A percentile compares a stretch with the other conserved stretches of the same genome.
Evolutionary conservation across 1,140 invertebrate genomes (phyloP).

Genomic region (Procambarus clarkii): DNA sequence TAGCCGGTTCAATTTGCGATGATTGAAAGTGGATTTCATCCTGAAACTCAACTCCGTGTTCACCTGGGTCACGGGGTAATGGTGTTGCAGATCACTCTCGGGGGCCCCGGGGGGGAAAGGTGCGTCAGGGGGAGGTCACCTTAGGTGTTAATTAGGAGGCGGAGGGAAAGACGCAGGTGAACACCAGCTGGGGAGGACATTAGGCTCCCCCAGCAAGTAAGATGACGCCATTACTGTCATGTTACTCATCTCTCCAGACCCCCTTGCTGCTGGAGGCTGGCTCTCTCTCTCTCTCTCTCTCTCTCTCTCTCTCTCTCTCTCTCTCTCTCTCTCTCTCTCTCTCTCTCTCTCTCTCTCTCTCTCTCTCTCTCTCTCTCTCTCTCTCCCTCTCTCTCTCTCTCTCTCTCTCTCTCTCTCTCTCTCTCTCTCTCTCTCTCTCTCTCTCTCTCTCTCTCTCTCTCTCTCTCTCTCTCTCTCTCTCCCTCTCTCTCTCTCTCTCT

Average conservation of each 20-base stretch:
- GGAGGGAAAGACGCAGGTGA: background rate
- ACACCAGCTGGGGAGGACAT: background rate
- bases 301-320: background rate
- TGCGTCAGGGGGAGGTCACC: too few species aligned
- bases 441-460: constrained; percentile 8
- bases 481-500: background rate
- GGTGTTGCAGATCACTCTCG: too few species aligned
- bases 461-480: background rate
- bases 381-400: constrained; percentile 9
- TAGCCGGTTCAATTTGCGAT: background rate
- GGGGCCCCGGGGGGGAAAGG: too few species aligned
- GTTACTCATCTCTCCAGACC: too few species aligned
- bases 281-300: too few species aligned
- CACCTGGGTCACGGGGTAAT: too few species aligned
- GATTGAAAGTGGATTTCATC: background rate
- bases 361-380: background rate
- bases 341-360: too few species aligned
- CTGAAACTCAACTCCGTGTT: background rate
- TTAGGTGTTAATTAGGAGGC: too few species aligned
- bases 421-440: constrained; percentile 23
- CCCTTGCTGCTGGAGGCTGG: too few species aligned
- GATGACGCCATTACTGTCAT: too few species aligned
- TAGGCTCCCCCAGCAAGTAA: too few species aligned
- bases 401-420: constrained; percentile 32
- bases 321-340: background rate